Conservation (phyloP, 2,888 invertebrate species). For the Sesamia inferens region DNA sequence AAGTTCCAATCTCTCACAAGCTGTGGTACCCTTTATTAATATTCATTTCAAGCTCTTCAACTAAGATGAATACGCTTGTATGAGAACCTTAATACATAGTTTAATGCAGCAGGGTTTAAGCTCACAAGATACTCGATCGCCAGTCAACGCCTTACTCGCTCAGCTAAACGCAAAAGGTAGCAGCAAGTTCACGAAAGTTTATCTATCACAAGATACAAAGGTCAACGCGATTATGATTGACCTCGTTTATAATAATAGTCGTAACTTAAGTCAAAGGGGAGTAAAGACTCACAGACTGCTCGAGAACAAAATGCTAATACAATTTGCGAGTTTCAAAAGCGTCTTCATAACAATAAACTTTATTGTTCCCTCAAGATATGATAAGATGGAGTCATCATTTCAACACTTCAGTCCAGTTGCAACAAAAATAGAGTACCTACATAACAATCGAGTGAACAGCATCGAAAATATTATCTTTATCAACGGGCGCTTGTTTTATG, state of each 20-base stretch:
- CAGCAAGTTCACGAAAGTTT: slow-evolving; percentile 50
- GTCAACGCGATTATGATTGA: slow-evolving; percentile 44
- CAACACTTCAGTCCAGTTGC: slow-evolving; percentile 17
- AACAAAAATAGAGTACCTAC: slow-evolving; percentile 11
- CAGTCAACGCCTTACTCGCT: slow-evolving; percentile 30
- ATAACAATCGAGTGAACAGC: slow-evolving; percentile 45
- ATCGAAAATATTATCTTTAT: slow-evolving; percentile 46
- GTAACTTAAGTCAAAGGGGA: slow-evolving; percentile 10
- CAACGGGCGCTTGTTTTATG: slow-evolving; percentile 62
- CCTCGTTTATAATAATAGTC: slow-evolving; percentile 29
- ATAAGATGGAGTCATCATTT: slow-evolving; percentile 28
- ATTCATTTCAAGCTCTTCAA: slow-evolving; percentile 44
- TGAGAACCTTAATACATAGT: slow-evolving; percentile 28
- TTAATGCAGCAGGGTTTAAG: slow-evolving; percentile 31
- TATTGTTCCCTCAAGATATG: not conserved
- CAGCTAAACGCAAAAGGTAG: slow-evolving; percentile 31
- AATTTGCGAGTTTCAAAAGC: slow-evolving; percentile 28
- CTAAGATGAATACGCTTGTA: slow-evolving; percentile 33
- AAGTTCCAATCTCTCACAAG: slow-evolving; percentile 35
- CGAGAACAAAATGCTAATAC: slow-evolving; percentile 24
- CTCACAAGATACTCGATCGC: slow-evolving; percentile 34
- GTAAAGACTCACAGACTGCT: not conserved
- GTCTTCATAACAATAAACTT: slow-evolving; percentile 17
- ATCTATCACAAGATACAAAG: slow-evolving; percentile 39
- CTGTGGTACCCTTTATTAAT: slow-evolving; percentile 47